Conservation (phyloP, 2,888 invertebrate species). For the Dilophus febrilis region DNA sequence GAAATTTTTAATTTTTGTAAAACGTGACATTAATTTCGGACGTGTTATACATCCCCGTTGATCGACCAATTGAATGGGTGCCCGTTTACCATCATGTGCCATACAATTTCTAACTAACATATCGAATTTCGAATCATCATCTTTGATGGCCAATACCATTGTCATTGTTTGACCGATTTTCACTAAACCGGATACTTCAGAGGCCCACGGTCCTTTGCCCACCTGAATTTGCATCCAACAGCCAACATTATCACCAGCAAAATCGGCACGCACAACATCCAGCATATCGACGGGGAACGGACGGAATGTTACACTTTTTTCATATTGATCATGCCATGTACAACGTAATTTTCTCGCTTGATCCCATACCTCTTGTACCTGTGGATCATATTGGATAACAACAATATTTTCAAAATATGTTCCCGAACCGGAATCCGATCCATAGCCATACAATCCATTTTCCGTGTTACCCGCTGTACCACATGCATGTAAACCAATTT, state of each 20-base stretch:
- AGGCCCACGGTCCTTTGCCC: constrained; percentile 89
- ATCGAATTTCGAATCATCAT: constrained; percentile 87
- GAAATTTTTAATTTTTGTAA: constrained; percentile 89
- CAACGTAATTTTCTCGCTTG: constrained; percentile 81
- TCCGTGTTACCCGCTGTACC: constrained; percentile 86
- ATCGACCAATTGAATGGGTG: constrained; percentile 84
- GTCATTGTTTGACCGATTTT: constrained; percentile 95
- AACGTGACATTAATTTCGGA: constrained; percentile 82
- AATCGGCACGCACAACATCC: constrained; percentile 86
- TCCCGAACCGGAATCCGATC: constrained; percentile 74
- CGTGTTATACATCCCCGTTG: constrained; percentile 82
- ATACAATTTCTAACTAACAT: constrained; percentile 90
- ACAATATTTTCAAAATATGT: constrained; percentile 89
- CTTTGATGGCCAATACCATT: constrained; percentile 88
- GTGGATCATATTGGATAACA: constrained; percentile 83
- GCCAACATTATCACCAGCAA: constrained; percentile 87
- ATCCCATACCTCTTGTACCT: constrained; percentile 92
- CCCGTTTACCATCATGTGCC: constrained; percentile 85
- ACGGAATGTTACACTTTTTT: constrained; percentile 85
- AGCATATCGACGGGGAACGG: constrained; percentile 92
- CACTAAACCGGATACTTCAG: constrained; percentile 82
- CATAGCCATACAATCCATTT: constrained; percentile 74
- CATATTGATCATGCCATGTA: constrained; percentile 91
- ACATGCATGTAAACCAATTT: constrained; percentile 79
- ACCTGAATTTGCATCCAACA: constrained; percentile 98